Conservation (phyloP, 2,797 vertebrate species). For the Adelosebastes latens region DNA sequence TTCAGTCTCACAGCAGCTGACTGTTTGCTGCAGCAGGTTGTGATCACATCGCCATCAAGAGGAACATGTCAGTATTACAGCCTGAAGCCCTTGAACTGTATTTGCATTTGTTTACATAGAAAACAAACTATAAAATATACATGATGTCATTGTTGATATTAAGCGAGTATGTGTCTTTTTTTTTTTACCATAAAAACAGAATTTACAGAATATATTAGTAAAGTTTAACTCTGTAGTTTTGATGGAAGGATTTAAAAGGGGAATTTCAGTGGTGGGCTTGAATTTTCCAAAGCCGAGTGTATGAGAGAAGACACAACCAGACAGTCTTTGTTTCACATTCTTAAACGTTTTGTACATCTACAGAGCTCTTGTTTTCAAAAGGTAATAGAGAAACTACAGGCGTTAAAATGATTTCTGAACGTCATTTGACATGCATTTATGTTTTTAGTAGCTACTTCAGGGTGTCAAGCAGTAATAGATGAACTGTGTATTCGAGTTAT, state of each 20-base stretch:
- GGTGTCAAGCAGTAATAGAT: neutral
- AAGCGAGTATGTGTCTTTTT: neutral
- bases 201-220: neutral
- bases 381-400: neutral
- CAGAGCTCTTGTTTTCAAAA: neutral
- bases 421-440: neutral
- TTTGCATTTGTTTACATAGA: neutral
- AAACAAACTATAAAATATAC: neutral
- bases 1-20: neutral
- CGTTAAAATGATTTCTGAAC: neutral
- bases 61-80: neutral
- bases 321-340: too few species aligned
- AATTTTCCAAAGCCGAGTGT: too few species aligned
- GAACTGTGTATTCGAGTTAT: neutral
- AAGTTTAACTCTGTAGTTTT: neutral
- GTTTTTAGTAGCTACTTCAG: neutral
- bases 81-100: neutral
- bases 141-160: neutral
- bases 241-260: neutral
- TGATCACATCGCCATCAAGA: constrained; percentile 10
- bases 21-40: neutral
- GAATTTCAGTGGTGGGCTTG: neutral
- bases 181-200: neutral
- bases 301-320: too few species aligned
- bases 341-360: too few species aligned